phyloP scores from a whole-genome alignment of 1,140 invertebrate species.

The Ips typographus region DNA sequence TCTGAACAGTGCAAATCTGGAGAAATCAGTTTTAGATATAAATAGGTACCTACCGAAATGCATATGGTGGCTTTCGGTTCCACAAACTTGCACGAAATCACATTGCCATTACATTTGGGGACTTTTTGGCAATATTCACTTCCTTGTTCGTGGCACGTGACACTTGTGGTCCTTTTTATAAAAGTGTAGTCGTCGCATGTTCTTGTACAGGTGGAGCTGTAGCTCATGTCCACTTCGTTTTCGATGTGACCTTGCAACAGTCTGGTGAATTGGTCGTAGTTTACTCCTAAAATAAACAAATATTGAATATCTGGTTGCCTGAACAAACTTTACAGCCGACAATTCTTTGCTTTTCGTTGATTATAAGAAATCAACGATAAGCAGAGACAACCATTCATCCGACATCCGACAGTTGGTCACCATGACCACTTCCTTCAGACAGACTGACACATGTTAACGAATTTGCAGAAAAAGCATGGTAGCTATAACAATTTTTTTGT shows the following conservation, averaged over 20 bases:
- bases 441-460: too few species aligned
- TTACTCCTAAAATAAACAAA: constrained; percentile 61
- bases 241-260: constrained; percentile 81
- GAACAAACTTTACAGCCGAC: too few species aligned
- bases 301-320: too few species aligned
- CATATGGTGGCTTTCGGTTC: constrained; percentile 83
- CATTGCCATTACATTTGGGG: constrained; percentile 64
- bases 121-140: constrained; percentile 67
- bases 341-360: too few species aligned
- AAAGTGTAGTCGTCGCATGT: constrained; percentile 70
- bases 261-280: constrained; percentile 73
- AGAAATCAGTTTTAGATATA: neutral
- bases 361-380: too few species aligned
- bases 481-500: too few species aligned
- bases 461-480: too few species aligned
- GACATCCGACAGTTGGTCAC: too few species aligned
- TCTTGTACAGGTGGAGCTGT: constrained; percentile 67
- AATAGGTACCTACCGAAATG: constrained; percentile 59
- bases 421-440: too few species aligned
- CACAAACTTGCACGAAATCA: constrained; percentile 74
- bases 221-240: constrained; percentile 82
- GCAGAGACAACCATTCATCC: too few species aligned
- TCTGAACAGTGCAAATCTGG: neutral
- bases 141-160: constrained; percentile 63
- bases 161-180: constrained; percentile 57